phyloP scores from a whole-genome alignment of 2,888 invertebrate species.

The Galerucella nymphaeae region DNA sequence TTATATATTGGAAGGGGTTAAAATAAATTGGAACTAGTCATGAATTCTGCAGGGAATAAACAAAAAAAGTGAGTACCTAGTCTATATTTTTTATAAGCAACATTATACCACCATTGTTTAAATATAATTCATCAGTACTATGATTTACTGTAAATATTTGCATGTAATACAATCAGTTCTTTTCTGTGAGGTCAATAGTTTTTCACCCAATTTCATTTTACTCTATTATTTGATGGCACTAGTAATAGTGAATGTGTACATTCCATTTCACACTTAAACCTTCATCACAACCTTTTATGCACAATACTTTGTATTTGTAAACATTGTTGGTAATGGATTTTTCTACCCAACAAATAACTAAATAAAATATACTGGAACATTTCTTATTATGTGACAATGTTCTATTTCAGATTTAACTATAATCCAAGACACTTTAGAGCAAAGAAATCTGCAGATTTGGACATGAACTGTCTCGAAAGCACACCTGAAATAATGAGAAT shows the following conservation, averaged over 20 bases:
- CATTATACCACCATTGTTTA: background rate
- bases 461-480: constrained; percentile 49
- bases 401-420: constrained; percentile 7
- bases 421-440: constrained; percentile 7
- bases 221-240: too few species aligned
- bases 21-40: background rate
- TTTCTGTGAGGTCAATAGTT: too few species aligned
- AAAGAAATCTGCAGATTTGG: constrained; percentile 15
- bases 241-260: too few species aligned
- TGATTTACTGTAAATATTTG: background rate
- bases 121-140: too few species aligned
- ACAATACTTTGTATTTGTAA: too few species aligned
- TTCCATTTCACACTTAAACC: too few species aligned
- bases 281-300: too few species aligned
- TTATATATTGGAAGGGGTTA: background rate
- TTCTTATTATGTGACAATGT: background rate
- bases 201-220: too few species aligned
- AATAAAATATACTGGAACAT: background rate
- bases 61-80: constrained; percentile 5
- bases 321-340: too few species aligned
- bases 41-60: constrained; percentile 1
- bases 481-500: constrained; percentile 55
- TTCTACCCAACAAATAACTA: background rate
- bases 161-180: background rate
- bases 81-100: background rate